Conservation (phyloP, 2,797 vertebrate genomes). For the Tiaroga cobitis region DNA sequence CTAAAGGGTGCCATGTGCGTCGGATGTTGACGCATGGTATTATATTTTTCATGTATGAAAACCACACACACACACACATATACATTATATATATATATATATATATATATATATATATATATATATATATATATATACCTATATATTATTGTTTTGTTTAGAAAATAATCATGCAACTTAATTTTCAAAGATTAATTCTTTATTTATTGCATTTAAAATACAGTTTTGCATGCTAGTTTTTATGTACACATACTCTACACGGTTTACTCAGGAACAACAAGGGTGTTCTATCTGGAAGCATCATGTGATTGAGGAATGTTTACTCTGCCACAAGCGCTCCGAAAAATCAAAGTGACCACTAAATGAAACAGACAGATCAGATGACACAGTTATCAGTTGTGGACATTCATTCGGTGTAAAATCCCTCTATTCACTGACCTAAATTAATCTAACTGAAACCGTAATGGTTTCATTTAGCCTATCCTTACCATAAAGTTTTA, state of each 20-base stretch:
- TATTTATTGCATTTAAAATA: not conserved
- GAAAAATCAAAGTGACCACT: constrained; percentile 10
- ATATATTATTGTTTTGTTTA: no score
- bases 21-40: no score
- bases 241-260: not conserved
- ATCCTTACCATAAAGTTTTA: not conserved
- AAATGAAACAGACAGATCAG: constrained; percentile 4
- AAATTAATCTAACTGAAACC: not conserved
- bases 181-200: not conserved
- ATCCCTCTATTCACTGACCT: not conserved
- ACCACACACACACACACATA: no score
- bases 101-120: no score
- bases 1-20: no score
- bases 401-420: not conserved
- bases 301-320: constrained; percentile 31
- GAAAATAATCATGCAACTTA: no score
- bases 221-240: not conserved
- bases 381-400: constrained; percentile 4
- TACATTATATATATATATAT: no score
- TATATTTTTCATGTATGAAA: no score
- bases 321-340: constrained; percentile 14
- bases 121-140: no score
- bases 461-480: not conserved
- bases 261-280: constrained; percentile 37
- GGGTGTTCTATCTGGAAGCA: not conserved